These are phyloP conservation scores for Planococcus citri DNA, from an alignment of 1,140 invertebrate genomes.

Conservation along the genomic window DNA sequence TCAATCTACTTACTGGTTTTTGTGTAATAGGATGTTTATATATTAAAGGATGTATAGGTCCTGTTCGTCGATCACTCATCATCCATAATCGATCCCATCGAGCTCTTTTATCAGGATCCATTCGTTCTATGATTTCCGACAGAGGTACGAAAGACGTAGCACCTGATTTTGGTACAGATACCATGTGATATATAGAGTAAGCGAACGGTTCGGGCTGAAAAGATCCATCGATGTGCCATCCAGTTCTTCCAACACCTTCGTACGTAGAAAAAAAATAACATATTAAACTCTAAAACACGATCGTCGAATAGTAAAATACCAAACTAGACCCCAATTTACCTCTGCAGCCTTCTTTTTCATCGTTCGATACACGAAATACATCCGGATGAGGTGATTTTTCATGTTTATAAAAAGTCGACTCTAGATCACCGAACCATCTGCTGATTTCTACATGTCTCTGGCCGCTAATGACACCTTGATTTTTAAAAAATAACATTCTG, in stretches of 20 bases:
- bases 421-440: constrained; percentile 39
- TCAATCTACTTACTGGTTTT: constrained; percentile 26
- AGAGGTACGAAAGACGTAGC: constrained; percentile 37
- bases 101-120: constrained; percentile 31
- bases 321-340: too few relatives aligned
- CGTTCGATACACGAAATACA: constrained; percentile 40
- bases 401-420: constrained; percentile 41
- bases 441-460: constrained; percentile 39
- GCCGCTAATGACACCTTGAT: constrained; percentile 36
- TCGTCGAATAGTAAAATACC: not conserved
- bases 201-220: constrained; percentile 38
- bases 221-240: constrained; percentile 42
- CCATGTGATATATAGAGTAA: constrained; percentile 38
- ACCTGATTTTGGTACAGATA: constrained; percentile 34
- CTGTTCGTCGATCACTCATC: constrained; percentile 34
- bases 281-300: not conserved
- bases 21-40: constrained; percentile 32
- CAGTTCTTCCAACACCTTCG: constrained; percentile 39
- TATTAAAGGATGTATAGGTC: constrained; percentile 36
- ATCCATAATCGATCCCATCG: constrained; percentile 38
- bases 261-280: not conserved
- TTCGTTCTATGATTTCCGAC: constrained; percentile 35
- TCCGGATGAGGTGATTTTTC: constrained; percentile 38
- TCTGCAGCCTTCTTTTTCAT: constrained; percentile 37
- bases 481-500: constrained; percentile 37